Base-by-base conservation (phyloP, 1,140 invertebrate species). In the Tetramorium alpestre region DNA sequence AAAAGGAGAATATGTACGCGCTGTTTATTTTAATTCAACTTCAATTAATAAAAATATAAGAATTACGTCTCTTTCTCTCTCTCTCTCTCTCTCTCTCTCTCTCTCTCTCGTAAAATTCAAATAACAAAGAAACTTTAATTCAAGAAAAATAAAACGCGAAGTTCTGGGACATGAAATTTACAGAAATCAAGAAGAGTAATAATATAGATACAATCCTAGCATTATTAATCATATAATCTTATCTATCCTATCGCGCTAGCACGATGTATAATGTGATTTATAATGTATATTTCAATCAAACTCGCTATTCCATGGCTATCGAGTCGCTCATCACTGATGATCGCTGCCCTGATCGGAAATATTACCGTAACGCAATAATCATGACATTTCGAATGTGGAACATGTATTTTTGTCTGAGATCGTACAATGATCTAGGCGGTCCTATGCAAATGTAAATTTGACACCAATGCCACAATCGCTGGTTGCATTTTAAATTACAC, bases 331-430 rank as follows among this genome's bases (percentile, higher is more conserved):
- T 54, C 18, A 22, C 69, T 28, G 44, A 25, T 56, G 84, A 69
- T 75, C 51, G 49, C 51, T 22, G 54, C 54, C 54, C 54, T 44
- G 75, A 84, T 89, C 56, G 69, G 76, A 88, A 89, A 89, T 62
- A 25, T 88, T 67, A 65, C 49, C 67, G 75, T 49, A 51, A 65
- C 44, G 69, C 58, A 78, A 87, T 62, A 56, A 87, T 89, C 78
- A 62, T 87, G 88, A 56, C 88, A 89, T 89, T 89, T 89, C 64
- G 56, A 72, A 65, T 38, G 47, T 64, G 28, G 58, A 86, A 67
- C 69, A 73, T 54, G 38, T 86, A 47, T 65, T 76, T 75, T 58
- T 76, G 51, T 58, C n/a, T 18, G 54, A 76, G 54, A n/a, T 41
- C 67, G 25, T 47, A n/a, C 67, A 77, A 75, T n/a, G 58, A 38